These are phyloP conservation scores for Premnoplex brunnescens DNA, from an alignment of 2,797 vertebrate genomes.

Conservation along the genomic window DNA sequence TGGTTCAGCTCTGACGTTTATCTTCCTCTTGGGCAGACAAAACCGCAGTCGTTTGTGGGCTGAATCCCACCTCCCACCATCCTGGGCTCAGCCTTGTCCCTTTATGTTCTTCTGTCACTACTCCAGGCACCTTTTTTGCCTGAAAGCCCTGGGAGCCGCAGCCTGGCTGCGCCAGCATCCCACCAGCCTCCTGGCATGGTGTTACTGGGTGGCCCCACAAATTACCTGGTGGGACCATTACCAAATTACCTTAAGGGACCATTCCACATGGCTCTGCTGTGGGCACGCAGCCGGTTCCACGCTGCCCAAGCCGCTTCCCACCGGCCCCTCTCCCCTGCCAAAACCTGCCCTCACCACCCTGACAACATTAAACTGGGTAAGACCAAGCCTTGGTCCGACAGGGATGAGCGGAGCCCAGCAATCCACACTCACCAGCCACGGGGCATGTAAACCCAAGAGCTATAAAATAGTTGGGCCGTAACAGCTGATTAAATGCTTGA, in stretches of 20 bases:
- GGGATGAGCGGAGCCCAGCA: not conserved
- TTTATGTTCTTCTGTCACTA: not conserved
- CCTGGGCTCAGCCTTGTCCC: not conserved
- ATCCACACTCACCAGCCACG: not conserved
- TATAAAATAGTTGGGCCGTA: slow-evolving; percentile 42
- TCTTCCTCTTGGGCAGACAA: not conserved
- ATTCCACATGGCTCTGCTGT: fast-evolving
- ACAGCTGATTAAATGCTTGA: slow-evolving; percentile 48
- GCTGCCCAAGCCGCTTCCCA: not conserved
- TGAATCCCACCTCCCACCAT: not conserved
- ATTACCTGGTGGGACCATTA: not conserved
- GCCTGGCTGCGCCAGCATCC: fast-evolving
- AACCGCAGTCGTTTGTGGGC: not conserved
- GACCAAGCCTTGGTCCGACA: fast-evolving
- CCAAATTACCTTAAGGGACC: not conserved
- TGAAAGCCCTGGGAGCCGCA: not conserved
- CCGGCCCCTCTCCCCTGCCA: not conserved
- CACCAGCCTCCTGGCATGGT: fast-evolving
- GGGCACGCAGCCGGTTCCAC: fast-evolving
- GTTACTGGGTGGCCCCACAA: not conserved
- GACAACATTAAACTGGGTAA: not conserved
- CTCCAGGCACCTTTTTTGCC: not conserved
- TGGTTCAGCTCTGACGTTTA: not conserved
- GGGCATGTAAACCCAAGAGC: not conserved
- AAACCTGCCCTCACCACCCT: not conserved